These are phyloP conservation scores for Euphydryas editha DNA, from an alignment of 2,888 invertebrate genomes.

Conservation along the genomic window DNA sequence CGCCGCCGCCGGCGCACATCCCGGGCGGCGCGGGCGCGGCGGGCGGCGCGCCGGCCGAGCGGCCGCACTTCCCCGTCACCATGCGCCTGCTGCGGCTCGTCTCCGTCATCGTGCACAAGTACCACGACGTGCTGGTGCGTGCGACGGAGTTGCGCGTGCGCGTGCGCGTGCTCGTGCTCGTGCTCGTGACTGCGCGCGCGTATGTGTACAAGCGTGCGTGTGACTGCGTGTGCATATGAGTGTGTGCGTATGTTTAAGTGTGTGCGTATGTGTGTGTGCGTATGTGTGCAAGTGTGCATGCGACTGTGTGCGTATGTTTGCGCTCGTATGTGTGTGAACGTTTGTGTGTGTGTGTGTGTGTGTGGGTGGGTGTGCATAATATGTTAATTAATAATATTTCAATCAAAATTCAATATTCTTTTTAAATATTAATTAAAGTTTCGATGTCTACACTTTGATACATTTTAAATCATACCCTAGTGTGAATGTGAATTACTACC, in stretches of 20 bases:
- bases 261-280: neutral
- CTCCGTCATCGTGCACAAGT: slow-evolving; percentile 95
- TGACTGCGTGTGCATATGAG: neutral
- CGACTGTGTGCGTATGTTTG: too few species aligned
- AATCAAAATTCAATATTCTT: too few species aligned
- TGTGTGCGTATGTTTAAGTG: slow-evolving; percentile 30
- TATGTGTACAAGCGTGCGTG: neutral
- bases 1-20: slow-evolving; percentile 70
- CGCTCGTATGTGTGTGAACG: neutral
- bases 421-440: too few species aligned
- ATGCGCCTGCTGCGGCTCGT: slow-evolving; percentile 97
- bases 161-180: neutral
- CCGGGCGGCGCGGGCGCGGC: slow-evolving; percentile 64
- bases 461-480: too few species aligned
- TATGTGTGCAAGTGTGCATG: too few species aligned
- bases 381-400: neutral
- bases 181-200: neutral
- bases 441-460: too few species aligned
- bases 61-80: slow-evolving; percentile 98
- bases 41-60: slow-evolving; percentile 90
- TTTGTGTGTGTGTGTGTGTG: neutral
- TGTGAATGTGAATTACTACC: too few species aligned
- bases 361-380: too few species aligned
- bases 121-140: slow-evolving; percentile 93
- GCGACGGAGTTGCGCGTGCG: neutral